Base-by-base conservation (phyloP, 2,888 invertebrate species). In the Torymus auratus region DNA sequence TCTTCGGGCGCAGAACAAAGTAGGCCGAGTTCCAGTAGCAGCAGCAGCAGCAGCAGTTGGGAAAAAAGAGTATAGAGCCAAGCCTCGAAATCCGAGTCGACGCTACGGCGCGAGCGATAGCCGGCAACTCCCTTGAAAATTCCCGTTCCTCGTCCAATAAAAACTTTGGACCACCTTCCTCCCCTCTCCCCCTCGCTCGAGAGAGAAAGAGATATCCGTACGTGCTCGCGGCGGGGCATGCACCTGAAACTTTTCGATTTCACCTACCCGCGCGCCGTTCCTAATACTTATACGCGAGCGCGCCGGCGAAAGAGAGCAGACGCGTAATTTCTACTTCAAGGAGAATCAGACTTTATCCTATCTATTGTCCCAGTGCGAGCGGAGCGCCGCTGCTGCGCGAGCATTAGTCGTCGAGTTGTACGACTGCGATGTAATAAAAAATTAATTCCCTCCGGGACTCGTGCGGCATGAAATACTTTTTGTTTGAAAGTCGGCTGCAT, bases 231-330 rank as follows among this genome's bases (percentile, higher is more conserved):
- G 50, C 56, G 17, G 15, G 53, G 41, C 41, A 50, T 41, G 61
- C 55, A 65, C 41, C 55, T 28, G 20, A 71, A 80, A 80, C 71
- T 80, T 80, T 80, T 75, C 60, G 65, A 70, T 75, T 75, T 68
- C 60, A 41, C 68, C 70, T 58, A 2, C 5, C 28, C 14, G 13
- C 7, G 13, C 28, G 7, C 5, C 28, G 14, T 71, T 67, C 69
- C n/a, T 74, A 64, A 56, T 64, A 17, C 68, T 74, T 56, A 69
- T n/a, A 12, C 50, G 7, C 41, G 28, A 0, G 41, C 7, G 41
- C 52, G 14, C 11, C 50, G 41, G 41, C 41, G 4, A 7, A 62
- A 14, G 67, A 52, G 53, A 65, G 17, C 41, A 17, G 56, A 67
- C 60, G 68, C 69, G 64, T 60, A 70, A 70, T 73, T 78, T 78